phyloP scores from a whole-genome alignment of 1,140 invertebrate species.

The Lithobius niger region DNA sequence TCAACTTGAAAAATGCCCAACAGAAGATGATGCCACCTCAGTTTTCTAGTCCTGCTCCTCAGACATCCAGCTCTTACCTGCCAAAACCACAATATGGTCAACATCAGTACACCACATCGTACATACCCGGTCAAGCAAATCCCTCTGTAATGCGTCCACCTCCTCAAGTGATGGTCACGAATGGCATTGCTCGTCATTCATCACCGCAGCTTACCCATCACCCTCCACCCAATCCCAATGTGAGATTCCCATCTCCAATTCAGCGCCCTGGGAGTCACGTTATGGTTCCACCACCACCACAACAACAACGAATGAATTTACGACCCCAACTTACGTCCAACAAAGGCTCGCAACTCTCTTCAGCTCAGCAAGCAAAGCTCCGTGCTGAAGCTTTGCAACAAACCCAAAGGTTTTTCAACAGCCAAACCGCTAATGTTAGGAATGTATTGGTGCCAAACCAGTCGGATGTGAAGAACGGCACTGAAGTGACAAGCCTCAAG shows the following conservation, averaged over 20 bases:
- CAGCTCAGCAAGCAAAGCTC: conserved; percentile 26
- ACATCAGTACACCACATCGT: background rate
- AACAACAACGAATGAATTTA: background rate
- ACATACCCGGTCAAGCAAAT: background rate
- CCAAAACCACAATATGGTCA: conserved; percentile 1
- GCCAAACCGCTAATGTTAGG: conserved; percentile 1
- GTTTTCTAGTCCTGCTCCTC: background rate
- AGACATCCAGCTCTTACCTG: background rate
- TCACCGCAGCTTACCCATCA: background rate
- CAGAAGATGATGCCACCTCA: background rate
- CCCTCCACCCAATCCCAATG: background rate
- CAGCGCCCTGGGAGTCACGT: conserved; percentile 7
- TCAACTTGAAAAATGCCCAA: background rate
- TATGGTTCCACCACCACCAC: background rate
- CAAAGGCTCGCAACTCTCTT: conserved; percentile 13
- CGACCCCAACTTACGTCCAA: background rate
- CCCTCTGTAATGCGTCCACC: background rate
- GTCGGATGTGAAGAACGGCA: background rate
- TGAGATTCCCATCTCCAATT: conserved; percentile 9
- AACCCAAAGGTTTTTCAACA: conserved; percentile 26
- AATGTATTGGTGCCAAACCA: background rate
- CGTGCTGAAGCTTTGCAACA: conserved; percentile 25
- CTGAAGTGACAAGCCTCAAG: background rate
- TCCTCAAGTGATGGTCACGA: conserved; percentile 1
- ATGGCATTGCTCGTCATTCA: background rate